A percentile compares a stretch with the other conserved stretches of the same genome.
Evolutionary conservation across 2,888 invertebrate species (phyloP).

Genomic region (Drosophila atroscutellata): DNA sequence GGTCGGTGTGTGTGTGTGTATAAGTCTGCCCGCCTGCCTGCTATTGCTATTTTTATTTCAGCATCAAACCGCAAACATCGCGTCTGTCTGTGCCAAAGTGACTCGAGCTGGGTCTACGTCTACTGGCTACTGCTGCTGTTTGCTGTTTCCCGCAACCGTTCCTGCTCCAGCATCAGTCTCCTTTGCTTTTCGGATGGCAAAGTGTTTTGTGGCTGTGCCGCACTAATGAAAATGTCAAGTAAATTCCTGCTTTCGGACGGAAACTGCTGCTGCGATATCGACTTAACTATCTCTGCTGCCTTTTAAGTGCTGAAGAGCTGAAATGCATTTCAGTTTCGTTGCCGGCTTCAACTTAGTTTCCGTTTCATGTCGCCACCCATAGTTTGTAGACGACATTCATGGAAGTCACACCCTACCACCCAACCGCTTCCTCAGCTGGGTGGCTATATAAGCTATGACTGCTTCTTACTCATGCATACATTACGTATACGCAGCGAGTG

Average conservation of each 20-base stretch:
- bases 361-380: conserved; percentile 67
- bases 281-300: conserved; percentile 81
- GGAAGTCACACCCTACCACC: not conserved
- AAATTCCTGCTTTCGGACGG: conserved; percentile 84
- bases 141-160: conserved; percentile 3
- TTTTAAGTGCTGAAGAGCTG: conserved; percentile 55
- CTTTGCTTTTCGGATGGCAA: conserved; percentile 49
- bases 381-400: conserved; percentile 23
- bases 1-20: conserved; percentile 4
- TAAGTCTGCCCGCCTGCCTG: conserved; percentile 17
- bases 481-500: conserved; percentile 45
- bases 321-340: conserved; percentile 67
- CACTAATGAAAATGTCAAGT: conserved; percentile 84
- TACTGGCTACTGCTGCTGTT: conserved; percentile 8
- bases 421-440: not conserved
- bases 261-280: conserved; percentile 81
- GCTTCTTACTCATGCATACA: conserved; percentile 30
- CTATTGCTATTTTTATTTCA: conserved; percentile 63
- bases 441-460: conserved; percentile 2
- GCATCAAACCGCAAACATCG: conserved; percentile 71
- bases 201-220: conserved; percentile 77
- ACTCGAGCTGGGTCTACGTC: conserved; percentile 32
- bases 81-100: conserved; percentile 63
- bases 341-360: conserved; percentile 72
- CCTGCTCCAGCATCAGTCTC: not conserved